Base-by-base conservation (phyloP, 2,113 vertebrate species). In the Prionailurus bengalensis region DNA sequence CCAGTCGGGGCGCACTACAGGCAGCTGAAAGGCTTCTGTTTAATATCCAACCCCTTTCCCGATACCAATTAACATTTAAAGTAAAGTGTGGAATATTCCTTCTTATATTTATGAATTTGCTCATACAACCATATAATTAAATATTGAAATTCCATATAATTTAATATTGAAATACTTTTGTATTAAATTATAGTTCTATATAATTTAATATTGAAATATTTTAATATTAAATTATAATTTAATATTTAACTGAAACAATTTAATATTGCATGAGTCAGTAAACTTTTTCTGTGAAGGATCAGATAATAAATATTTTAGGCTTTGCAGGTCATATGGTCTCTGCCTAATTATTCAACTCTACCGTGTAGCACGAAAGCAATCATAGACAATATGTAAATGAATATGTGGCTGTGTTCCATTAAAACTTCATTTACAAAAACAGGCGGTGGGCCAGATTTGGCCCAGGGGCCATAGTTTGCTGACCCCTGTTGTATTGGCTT, bases 401-500 rank as follows among this genome's bases (percentile, higher is more conserved):
- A 89, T 83, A n/a, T 9, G 7, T 87, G 68, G 33, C 70, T 82
- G 3, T 68, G 45, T 89, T 95, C 55, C 68, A 85, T 92, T 53
- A 76, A 93, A 96, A 79, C 70, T 88, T 94, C 25, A 97, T 87
- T 97, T 93, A 83, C 8, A 81, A 89, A 89, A 86, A 68, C 5
- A 73, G 78, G 39, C 5, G 0, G 5, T 76, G 5, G 51, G 68
- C 31, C 45, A 86, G 83, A 86, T 96, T 78, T 93, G 83, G 71
- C 45, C n/a, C 65, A 91, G 1, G 8, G 65, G 39, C 66, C 65
- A 96, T 15, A 63, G 71, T 83, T 92, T 86, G 27, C 36, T 95
- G 61, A 92, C 33, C 45, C 17, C 17, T 66, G n/a, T 74, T 95
- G n/a, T 65, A 93, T 8, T 87, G 55, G 45, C 48, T 94, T 89